Conservation (phyloP, 53 echinoderm and acorn worm genomes). For the Holothuria scabra region DNA sequence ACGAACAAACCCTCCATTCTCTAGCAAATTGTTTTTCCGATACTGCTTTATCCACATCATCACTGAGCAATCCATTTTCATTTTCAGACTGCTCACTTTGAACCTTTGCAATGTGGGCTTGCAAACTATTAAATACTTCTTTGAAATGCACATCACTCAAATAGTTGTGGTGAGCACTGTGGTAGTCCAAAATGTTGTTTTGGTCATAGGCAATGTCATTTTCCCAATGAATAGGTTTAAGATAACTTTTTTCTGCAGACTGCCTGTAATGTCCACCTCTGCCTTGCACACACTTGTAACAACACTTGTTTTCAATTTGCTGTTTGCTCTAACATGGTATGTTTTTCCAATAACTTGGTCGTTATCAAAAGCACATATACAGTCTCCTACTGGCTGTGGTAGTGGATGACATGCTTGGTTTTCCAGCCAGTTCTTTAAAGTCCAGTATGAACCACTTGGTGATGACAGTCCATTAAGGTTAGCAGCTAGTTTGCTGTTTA, state of each 20-base stretch:
- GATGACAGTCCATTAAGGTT: conserved; percentile 13
- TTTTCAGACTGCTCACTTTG: neutral
- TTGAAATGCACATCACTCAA: neutral
- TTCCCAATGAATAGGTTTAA: neutral
- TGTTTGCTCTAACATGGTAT: neutral
- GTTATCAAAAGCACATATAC: conserved; percentile 1
- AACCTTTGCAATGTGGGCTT: neutral
- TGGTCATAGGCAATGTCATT: neutral
- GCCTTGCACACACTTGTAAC: neutral
- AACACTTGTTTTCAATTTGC: neutral
- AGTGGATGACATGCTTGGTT: conserved; percentile 1
- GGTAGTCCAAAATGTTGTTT: neutral
- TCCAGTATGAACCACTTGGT: conserved; percentile 8
- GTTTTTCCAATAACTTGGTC: neutral
- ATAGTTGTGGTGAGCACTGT: neutral
- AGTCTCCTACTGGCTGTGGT: neutral
- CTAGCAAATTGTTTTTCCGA: neutral
- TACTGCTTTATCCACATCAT: neutral
- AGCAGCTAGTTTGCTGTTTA: neutral
- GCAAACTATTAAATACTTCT: neutral
- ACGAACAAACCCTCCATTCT: neutral
- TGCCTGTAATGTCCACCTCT: neutral
- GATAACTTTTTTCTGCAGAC: neutral
- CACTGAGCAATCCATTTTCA: neutral
- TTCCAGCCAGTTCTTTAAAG: conserved; percentile 5